A percentile compares a stretch with the other conserved stretches of the same genome.
phyloP scores from a whole-genome alignment of 2,888 invertebrate species.

The Hesperia comma region DNA sequence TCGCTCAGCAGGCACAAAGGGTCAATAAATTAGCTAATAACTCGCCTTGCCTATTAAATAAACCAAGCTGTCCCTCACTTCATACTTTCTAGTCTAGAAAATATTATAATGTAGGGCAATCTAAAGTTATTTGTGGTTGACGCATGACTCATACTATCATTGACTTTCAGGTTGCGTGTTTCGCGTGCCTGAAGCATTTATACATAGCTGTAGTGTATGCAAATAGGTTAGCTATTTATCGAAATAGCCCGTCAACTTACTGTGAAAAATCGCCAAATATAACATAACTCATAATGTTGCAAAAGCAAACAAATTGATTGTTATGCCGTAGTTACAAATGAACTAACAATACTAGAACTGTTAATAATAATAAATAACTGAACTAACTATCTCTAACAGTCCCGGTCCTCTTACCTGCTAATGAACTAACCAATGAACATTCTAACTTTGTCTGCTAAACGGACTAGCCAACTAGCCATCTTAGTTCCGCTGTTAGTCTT shows the following conservation, averaged over 20 bases:
- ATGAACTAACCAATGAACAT: no score
- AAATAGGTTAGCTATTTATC: slow-evolving; percentile 30
- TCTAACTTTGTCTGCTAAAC: no score
- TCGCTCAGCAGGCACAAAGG: background rate
- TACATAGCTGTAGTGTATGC: slow-evolving; percentile 36
- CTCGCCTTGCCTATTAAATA: background rate
- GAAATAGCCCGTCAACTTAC: slow-evolving; percentile 19
- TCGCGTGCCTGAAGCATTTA: slow-evolving; percentile 40
- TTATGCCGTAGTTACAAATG: background rate
- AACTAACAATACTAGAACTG: no score
- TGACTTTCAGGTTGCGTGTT: slow-evolving; percentile 40
- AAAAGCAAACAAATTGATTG: background rate
- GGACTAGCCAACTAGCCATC: no score
- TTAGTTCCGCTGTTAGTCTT: no score
- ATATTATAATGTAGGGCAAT: slow-evolving; percentile 20
- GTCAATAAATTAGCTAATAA: background rate
- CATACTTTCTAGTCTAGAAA: background rate
- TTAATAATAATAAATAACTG: no score
- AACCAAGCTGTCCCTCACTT: background rate
- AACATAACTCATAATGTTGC: background rate
- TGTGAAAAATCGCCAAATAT: slow-evolving; percentile 14
- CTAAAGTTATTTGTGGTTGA: slow-evolving; percentile 18
- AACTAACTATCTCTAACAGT: no score
- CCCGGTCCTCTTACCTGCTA: no score
- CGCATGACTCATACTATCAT: slow-evolving; percentile 30